phyloP scores from a whole-genome alignment of 2,113 vertebrate genomes.

The Ciconia boyciana region DNA sequence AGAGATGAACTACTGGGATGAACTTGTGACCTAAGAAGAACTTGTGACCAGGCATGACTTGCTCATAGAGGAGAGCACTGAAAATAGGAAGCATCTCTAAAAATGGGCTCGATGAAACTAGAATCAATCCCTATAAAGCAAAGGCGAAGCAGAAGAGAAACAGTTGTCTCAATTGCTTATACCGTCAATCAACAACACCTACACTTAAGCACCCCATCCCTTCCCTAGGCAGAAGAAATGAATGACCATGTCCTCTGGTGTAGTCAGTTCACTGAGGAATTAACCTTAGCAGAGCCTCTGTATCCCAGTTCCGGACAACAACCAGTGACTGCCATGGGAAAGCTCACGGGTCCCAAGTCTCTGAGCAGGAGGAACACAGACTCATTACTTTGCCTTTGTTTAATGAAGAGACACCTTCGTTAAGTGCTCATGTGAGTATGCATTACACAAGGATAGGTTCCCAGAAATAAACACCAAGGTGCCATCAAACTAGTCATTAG shows the following conservation, averaged over 20 bases:
- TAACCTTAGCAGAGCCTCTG: background rate
- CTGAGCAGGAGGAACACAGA: background rate
- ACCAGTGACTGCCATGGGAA: background rate
- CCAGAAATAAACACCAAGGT: background rate
- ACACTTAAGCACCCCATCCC: background rate
- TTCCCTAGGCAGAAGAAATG: background rate
- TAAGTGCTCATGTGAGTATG: background rate
- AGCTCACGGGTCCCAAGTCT: fast-evolving
- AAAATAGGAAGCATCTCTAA: background rate
- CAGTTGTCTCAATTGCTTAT: background rate
- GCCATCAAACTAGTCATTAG: background rate
- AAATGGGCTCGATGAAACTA: background rate
- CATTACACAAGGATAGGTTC: background rate
- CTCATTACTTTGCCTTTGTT: background rate
- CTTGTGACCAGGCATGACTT: background rate
- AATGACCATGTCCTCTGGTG: background rate
- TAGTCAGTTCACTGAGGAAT: background rate
- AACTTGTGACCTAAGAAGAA: background rate
- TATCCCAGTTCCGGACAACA: background rate
- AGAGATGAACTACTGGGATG: background rate
- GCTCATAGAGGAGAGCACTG: background rate
- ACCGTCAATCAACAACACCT: background rate
- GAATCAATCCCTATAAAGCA: background rate
- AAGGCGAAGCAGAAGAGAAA: background rate
- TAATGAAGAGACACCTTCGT: background rate